Evolutionary conservation across 53 echinoderm and acorn worm species (phyloP), one percentile per base, ranked within the genome.

Genomic region (Temnopleurus reevesii): DNA sequence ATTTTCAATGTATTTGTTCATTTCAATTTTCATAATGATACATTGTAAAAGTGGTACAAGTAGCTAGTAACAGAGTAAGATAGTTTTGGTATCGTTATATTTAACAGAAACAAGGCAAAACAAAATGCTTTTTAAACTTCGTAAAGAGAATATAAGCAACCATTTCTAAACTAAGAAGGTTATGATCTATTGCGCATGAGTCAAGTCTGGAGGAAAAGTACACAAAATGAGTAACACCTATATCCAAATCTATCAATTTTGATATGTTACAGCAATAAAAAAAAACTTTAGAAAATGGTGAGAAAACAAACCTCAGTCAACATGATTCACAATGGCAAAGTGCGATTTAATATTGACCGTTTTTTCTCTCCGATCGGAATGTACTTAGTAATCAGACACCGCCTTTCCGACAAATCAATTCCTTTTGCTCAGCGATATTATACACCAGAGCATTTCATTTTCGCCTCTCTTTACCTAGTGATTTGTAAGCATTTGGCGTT

Each of bases 261-360:
- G 4, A 65, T 34, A 33, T 34, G 49, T 12, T 12, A 49, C 10
- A 49, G 15, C 9, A 49, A 15, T 12, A 49, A 49, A 49, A 49
- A 49, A 49, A 1, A 49, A 49, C n/a, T n/a, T n/a, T n/a, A 15
- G 49, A 65, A 34, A 65, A 65, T 18, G 18, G 56, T 7, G 23
- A 35, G 65, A 65, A 43, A 71, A 71, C 71, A 71, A 41, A 71
- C 71, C 43, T 13, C 13, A 15, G 41, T 71, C 41, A 41, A 71
- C 71, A 71, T 71, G 71, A 71, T 79, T 79, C 46, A 79, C 46
- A 79, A 51, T 9, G 79, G 49, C 24, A 7, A 79, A 79, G 46
- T 79, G 46, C 51, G 49, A 79, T 27, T 79, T 49, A 46, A 79
- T 83, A 83, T 83, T 83, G 83, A 83, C 83, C 83, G 83, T 83